phyloP scores from a whole-genome alignment of 2,113 vertebrate species.

The Ammospiza nelsoni region DNA sequence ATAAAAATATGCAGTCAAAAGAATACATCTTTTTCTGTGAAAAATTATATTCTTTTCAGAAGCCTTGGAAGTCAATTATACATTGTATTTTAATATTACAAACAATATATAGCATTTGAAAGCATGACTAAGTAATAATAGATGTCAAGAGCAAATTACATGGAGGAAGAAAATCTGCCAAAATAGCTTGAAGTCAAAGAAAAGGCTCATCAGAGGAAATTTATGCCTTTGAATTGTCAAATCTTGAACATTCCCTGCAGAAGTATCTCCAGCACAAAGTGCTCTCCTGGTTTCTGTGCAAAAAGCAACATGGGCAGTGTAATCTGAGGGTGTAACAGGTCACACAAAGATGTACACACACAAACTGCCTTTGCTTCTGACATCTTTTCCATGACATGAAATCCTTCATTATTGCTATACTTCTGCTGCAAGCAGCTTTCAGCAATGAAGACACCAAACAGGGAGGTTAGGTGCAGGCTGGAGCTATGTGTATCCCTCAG shows the following conservation, averaged over 20 bases:
- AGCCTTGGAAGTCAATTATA: neutral
- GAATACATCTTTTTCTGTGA: neutral
- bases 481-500: neutral
- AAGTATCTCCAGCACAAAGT: neutral
- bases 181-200: neutral
- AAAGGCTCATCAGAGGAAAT: slow-evolving; percentile 8
- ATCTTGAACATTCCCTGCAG: neutral
- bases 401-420: neutral
- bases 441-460: neutral
- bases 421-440: neutral
- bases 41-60: neutral
- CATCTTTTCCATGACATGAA: neutral
- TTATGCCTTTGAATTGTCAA: neutral
- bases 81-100: neutral
- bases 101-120: neutral
- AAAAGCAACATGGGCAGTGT: neutral
- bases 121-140: neutral
- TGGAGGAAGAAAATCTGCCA: neutral
- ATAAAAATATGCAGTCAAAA: neutral
- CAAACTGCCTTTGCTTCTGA: neutral
- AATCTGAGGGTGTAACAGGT: neutral
- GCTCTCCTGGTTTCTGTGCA: neutral
- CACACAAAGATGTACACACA: rapidly evolving
- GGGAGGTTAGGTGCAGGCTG: neutral
- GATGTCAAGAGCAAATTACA: neutral